Base-by-base conservation (phyloP, 2,888 invertebrate genomes). In the Autographa pulchrina region DNA sequence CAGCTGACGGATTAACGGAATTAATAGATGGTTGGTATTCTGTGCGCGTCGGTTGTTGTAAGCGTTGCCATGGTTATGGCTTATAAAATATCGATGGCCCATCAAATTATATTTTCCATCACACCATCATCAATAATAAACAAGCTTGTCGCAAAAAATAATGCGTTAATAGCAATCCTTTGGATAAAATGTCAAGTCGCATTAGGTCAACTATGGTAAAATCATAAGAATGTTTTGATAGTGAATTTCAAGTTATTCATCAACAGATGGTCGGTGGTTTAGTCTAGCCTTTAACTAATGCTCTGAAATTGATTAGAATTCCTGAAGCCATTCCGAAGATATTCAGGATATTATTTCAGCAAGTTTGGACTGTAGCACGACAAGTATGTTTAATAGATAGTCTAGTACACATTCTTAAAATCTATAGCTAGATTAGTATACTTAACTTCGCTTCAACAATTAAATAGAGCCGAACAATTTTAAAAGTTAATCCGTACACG, bases 11-110 rank as follows among this genome's bases (percentile, higher is more conserved):
- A 72, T 62, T 70, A 16, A 62, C 62, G 3, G 54, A 59, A 64
- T 70, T 65, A 61, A 72, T 70, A 70, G 66, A 70, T 72, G 62
- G 68, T 70, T 70, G 66, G 52, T 56, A 75, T 54, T 68, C 72
- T 16, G 32, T 14, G 54, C 75, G 65, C 75, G 73, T 71, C 14
- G 32, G 52, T 43, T 41, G 67, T 68, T 62, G 54, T 62, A 60
- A 32, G 62, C 59, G 68, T 58, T 68, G 60, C 43, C 62, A 72
- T 68, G 70, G 72, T 72, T 70, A 70, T 72, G 25, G 70, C 65
- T 68, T 62, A 68, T 78, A 75, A 78, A 75, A 68, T 35, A 61
- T 35, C 66, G 68, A 68, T 61, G 65, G 65, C 56, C 67, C 32
- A 70, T 78, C 62, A 78, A 25, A 18, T 56, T 20, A 31, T 65